Percentiles rank a stretch among this genome's conserved stretches.
Evolutionary conservation across 2,113 vertebrate genomes (phyloP).

Genomic region (Anser brachyrhynchus): DNA sequence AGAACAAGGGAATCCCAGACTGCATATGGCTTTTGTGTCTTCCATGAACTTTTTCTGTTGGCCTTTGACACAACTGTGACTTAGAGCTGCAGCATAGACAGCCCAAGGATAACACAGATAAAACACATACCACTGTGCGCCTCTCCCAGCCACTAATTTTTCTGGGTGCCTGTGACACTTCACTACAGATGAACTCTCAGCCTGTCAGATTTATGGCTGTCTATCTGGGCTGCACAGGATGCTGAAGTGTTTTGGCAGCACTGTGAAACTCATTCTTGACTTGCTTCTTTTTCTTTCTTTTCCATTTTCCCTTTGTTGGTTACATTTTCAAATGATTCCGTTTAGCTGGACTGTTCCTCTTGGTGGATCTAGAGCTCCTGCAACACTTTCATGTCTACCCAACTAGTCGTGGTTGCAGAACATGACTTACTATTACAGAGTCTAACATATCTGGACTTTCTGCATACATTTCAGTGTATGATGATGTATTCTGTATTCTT

Average conservation of each 20-base stretch:
- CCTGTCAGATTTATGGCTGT: background rate
- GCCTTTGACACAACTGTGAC: background rate
- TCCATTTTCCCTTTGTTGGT: fast-evolving
- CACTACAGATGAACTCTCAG: background rate
- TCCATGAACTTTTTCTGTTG: background rate
- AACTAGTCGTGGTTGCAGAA: background rate
- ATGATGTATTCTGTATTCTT: background rate
- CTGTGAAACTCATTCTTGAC: background rate
- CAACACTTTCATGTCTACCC: background rate
- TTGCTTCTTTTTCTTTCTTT: background rate
- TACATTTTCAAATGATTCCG: background rate
- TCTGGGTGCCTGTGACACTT: background rate
- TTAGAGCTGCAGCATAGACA: background rate
- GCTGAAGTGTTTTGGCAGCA: background rate
- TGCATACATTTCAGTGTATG: background rate
- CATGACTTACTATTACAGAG: background rate
- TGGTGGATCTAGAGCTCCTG: background rate
- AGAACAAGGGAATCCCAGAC: background rate
- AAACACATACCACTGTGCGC: background rate
- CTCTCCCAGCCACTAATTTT: background rate
- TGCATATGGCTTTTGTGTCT: background rate
- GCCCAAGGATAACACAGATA: background rate
- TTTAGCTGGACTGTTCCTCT: background rate
- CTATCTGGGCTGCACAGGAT: background rate
- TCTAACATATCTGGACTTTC: background rate